A percentile compares a stretch with the other conserved stretches of the same genome.
These are phyloP conservation scores for Neosilurus hyrtlii DNA, from an alignment of 2,797 vertebrate genomes.

Conservation along the genomic window DNA sequence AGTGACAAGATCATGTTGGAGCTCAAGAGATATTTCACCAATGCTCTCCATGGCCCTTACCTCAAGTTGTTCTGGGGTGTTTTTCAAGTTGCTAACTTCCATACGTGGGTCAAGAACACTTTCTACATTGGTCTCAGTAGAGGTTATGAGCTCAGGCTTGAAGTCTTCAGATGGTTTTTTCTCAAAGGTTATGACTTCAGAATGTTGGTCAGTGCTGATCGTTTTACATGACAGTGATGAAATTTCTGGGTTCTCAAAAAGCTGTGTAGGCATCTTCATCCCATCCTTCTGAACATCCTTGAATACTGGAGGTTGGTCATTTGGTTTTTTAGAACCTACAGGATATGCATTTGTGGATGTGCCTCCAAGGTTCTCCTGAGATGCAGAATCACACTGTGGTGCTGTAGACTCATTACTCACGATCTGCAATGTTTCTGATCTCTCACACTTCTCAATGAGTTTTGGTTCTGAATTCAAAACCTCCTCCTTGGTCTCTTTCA, in stretches of 20 bases:
- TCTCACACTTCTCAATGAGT: background rate
- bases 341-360: background rate
- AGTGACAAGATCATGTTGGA: background rate
- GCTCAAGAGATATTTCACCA: background rate
- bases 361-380: background rate
- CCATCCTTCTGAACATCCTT: background rate
- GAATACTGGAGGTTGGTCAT: background rate
- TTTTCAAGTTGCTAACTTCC: background rate
- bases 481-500: constrained; percentile 6
- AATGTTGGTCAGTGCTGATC: background rate
- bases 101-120: background rate
- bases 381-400: background rate
- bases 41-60: background rate
- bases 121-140: background rate
- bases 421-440: background rate
- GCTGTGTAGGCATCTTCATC: background rate
- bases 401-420: background rate
- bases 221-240: background rate
- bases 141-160: background rate
- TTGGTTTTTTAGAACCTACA: background rate
- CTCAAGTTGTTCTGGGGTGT: background rate
- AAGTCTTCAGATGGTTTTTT: background rate
- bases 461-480: background rate
- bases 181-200: background rate
- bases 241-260: constrained; percentile 3